Percentiles rank a stretch among this genome's conserved stretches.
Conservation (phyloP, 2,113 vertebrate genomes). For the Tonatia bakeri region DNA sequence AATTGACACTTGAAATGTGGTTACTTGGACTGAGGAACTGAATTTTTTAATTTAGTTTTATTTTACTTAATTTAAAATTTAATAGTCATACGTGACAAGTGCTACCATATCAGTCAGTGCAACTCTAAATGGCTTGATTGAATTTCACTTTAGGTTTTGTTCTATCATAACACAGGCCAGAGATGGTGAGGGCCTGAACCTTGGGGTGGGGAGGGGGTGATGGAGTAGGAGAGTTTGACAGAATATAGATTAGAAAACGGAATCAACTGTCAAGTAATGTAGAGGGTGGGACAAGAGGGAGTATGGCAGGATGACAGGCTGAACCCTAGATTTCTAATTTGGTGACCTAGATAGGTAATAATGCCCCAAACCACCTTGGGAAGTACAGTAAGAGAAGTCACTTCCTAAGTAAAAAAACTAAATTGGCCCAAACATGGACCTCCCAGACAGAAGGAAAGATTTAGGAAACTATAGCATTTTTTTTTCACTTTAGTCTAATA, state of each 20-base stretch:
- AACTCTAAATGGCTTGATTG: not conserved
- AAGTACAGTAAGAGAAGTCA: slow-evolving; percentile 32
- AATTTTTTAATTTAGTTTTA: not conserved
- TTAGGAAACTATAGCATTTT: slow-evolving; percentile 16
- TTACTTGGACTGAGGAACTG: not conserved
- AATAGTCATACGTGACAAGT: not conserved
- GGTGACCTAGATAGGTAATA: not conserved
- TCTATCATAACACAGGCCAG: slow-evolving; percentile 2
- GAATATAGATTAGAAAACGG: not conserved
- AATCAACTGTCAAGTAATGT: slow-evolving; percentile 31
- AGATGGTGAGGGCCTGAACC: not conserved
- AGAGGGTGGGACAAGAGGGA: not conserved
- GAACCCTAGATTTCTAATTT: slow-evolving; percentile 30
- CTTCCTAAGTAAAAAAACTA: slow-evolving; percentile 41
- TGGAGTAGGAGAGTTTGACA: not conserved
- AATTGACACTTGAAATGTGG: not conserved
- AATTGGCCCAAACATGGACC: not conserved
- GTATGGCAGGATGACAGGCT: not conserved
- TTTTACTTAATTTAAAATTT: slow-evolving; percentile 19
- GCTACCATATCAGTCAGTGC: not conserved
- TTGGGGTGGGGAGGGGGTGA: not conserved
- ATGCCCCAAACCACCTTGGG: slow-evolving; percentile 21
- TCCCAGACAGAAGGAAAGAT: slow-evolving; percentile 16
- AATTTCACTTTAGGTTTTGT: slow-evolving; percentile 22
- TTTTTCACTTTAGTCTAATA: slow-evolving; percentile 32